A percentile compares a stretch with the other conserved stretches of the same genome.
These are phyloP conservation scores for Drosophila neocordata DNA, from an alignment of 1,140 invertebrate genomes.

Conservation along the genomic window DNA sequence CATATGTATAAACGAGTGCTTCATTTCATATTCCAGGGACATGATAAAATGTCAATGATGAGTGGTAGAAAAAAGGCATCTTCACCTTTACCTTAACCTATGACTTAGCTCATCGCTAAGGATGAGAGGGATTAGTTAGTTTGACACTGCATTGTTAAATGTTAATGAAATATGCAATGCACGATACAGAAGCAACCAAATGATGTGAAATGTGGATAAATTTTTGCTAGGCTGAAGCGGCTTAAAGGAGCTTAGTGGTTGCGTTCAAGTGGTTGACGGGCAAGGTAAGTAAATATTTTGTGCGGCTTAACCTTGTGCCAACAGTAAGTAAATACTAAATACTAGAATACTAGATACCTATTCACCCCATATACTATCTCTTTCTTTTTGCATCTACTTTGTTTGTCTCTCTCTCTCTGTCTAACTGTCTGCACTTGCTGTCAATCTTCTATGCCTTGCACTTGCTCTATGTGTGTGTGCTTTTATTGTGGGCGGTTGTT, in stretches of 20 bases:
- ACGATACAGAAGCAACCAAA: conserved; percentile 33
- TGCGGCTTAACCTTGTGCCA: conserved; percentile 69
- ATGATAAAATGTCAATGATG: conserved; percentile 58
- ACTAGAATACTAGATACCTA: conserved; percentile 24
- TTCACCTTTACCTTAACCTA: conserved; percentile 57
- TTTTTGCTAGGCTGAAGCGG: not conserved
- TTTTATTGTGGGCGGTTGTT: conserved; percentile 51
- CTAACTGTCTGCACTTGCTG: conserved; percentile 12
- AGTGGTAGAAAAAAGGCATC: conserved; percentile 32
- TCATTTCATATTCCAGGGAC: conserved; percentile 15
- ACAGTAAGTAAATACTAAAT: conserved; percentile 65
- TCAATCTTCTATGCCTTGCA: conserved; percentile 25
- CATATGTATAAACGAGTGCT: conserved; percentile 16
- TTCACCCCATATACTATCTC: not conserved
- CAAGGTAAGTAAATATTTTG: conserved; percentile 61
- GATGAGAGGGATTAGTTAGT: conserved; percentile 39
- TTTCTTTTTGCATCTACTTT: not conserved
- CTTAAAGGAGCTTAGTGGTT: conserved; percentile 50
- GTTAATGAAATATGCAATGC: conserved; percentile 51
- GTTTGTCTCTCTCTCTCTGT: too few relatives aligned
- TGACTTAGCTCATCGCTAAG: not conserved
- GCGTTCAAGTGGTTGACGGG: conserved; percentile 53
- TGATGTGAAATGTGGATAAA: conserved; percentile 54
- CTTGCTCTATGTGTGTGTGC: conserved; percentile 35
- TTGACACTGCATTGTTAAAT: conserved; percentile 41